A percentile compares a stretch with the other conserved stretches of the same genome.
These are phyloP conservation scores for Poliocrania exsul DNA, from an alignment of 2,797 vertebrate species.

Conservation along the genomic window DNA sequence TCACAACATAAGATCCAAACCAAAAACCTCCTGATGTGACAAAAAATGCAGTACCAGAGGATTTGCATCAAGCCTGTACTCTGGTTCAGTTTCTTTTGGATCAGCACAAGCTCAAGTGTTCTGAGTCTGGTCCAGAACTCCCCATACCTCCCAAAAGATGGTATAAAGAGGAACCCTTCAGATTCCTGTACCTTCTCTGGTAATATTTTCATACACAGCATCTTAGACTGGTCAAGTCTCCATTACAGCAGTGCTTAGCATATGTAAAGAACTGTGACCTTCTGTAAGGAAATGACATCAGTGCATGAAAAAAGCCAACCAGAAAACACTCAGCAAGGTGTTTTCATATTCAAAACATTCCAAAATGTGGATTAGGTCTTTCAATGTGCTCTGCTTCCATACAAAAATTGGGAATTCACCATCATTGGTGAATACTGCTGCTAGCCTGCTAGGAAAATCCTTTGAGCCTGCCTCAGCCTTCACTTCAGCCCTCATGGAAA, in stretches of 20 bases:
- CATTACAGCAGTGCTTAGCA: background rate
- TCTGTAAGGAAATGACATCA: background rate
- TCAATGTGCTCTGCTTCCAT: background rate
- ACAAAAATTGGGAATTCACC: background rate
- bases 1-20: background rate
- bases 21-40: background rate
- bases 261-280: background rate
- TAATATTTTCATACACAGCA: background rate
- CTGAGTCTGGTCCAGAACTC: background rate
- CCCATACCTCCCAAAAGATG: background rate
- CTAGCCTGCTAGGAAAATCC: background rate
- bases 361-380: background rate
- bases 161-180: background rate
- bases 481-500: background rate
- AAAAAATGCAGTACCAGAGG: background rate
- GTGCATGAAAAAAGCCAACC: background rate
- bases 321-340: background rate
- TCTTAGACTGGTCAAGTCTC: background rate
- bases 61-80: background rate
- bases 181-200: background rate
- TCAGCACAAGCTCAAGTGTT: background rate
- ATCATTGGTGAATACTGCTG: background rate
- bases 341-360: constrained; percentile 10
- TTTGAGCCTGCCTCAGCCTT: background rate
- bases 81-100: background rate